Evolutionary conservation across 37 sponge, comb jelly and placozoan species (phyloP), one percentile per base, ranked within the genome.

Genomic region (Hexactinellida sp.): DNA sequence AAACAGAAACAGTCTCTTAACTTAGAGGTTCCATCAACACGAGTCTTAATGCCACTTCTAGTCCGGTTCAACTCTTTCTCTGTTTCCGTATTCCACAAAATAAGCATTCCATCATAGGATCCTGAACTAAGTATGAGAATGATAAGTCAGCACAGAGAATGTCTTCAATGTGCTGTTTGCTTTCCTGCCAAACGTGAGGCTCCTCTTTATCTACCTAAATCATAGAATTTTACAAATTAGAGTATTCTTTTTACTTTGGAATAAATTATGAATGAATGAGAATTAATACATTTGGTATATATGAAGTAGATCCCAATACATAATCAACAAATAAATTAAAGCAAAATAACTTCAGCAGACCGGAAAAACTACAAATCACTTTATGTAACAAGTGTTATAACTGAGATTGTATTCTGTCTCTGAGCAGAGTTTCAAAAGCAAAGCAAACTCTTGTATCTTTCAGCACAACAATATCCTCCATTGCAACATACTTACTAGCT

Each of bases 51-150:
- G 24, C 38, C 39, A n/a, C 85, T 82, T 19, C 35, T 63, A 28
- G 87, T 55, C 25, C 87, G 51, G 85, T 85, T 25, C 38, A 95
- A 28, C 21, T 89, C 83, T 38, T 90, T 91, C 85, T 94, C 93
- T 25, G 85, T 92, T 85, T 98, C 94, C 30, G 88, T 88, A 71
- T 93, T 92, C 99, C 99, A 98, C 37, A 95, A 86, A 34, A 87
- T 84, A 24, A 93, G 92, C 76, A 91, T 90, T 0, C 99, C 99
- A 88, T 98, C 96, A 87, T 94, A 98, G 54, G 97, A 95, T 0
- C 96, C 96, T 16, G 99, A 23, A 94, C 99, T 32, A 98, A 88
- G 85, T 91, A 94, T 36, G 88, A 52, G 1, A 97, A 97, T 16
- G 90, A 86, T 38, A 91, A 90, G 89, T 88, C 93, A 38, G 89